Percentiles rank a stretch among this genome's conserved stretches.
These are phyloP conservation scores for Deilephila elpenor DNA, from an alignment of 2,888 invertebrate species.

Conservation along the genomic window DNA sequence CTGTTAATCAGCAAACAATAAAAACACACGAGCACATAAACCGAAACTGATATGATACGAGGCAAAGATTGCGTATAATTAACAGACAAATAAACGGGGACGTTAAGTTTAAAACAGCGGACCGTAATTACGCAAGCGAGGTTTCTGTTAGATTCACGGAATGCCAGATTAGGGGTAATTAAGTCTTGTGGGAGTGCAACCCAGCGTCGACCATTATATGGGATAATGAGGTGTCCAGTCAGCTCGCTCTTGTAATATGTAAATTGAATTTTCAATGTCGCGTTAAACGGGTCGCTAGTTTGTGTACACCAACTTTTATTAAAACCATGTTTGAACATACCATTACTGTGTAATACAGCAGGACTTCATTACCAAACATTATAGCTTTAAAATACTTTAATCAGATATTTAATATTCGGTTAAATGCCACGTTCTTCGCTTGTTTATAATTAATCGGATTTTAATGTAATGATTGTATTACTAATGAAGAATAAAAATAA, in stretches of 20 bases:
- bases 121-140: conserved; percentile 74
- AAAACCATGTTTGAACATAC: conserved; percentile 41
- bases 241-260: conserved; percentile 74
- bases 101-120: conserved; percentile 72
- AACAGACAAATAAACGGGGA: conserved; percentile 75
- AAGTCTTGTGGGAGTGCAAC: conserved; percentile 76
- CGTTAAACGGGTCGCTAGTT: conserved; percentile 48
- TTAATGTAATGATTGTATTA: too few relatives aligned
- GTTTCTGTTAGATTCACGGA: conserved; percentile 75
- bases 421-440: too few relatives aligned
- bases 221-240: conserved; percentile 82
- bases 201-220: conserved; percentile 72
- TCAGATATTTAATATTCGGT: background rate
- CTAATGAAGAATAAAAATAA: too few relatives aligned
- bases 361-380: too few relatives aligned
- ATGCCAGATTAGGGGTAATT: conserved; percentile 81
- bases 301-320: conserved; percentile 25
- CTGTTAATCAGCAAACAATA: conserved; percentile 4
- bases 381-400: background rate
- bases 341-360: conserved; percentile 13
- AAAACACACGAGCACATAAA: conserved; percentile 7
- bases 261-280: conserved; percentile 77
- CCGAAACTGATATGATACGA: conserved; percentile 31
- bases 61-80: conserved; percentile 59
- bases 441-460: too few relatives aligned